phyloP scores from a whole-genome alignment of 2,797 vertebrate species.

The Lutjanus argentimaculatus region DNA sequence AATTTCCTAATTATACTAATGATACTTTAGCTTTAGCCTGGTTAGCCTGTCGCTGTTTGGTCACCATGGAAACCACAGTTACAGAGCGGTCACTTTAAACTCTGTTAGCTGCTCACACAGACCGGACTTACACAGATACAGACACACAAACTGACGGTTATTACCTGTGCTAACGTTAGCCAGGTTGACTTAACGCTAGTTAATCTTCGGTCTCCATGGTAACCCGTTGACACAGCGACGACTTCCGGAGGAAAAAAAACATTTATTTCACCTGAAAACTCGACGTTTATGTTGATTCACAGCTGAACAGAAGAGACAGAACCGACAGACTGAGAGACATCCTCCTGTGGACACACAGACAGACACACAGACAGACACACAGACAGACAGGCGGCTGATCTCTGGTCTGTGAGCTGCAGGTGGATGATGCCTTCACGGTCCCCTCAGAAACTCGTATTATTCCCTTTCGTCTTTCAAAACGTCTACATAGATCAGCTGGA shows the following conservation, averaged over 20 bases:
- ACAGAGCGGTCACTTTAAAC: background rate
- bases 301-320: background rate
- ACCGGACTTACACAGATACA: background rate
- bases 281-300: background rate
- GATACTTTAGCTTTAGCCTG: constrained; percentile 13
- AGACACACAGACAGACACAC: no score
- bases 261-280: fast-evolving
- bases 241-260: fast-evolving
- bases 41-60: background rate
- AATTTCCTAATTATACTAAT: no score
- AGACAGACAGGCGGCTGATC: no score
- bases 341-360: no score
- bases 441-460: background rate
- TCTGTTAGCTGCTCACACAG: no score
- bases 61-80: constrained; percentile 9
- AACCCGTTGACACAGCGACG: constrained; percentile 15
- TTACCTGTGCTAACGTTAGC: background rate
- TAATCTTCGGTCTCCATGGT: constrained; percentile 61
- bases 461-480: background rate
- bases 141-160: background rate
- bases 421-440: constrained; percentile 19
- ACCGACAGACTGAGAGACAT: no score
- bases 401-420: constrained; percentile 12
- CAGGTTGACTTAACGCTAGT: background rate
- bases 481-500: no score